phyloP scores from a whole-genome alignment of 2,797 vertebrate species.

The Fringilla coelebs region DNA sequence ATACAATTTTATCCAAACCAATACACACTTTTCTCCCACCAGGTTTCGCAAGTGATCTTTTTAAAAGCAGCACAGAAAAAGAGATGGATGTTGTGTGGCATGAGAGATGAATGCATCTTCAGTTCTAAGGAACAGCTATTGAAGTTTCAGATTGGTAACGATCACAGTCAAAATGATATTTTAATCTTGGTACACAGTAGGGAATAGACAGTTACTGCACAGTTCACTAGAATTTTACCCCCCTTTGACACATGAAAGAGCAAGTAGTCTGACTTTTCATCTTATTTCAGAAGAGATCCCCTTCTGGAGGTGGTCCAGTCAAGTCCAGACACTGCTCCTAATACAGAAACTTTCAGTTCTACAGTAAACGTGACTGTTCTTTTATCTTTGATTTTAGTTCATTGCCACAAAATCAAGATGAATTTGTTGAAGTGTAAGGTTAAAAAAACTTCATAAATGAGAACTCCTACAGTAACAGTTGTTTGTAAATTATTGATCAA shows the following conservation, averaged over 20 bases:
- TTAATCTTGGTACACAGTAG: slow-evolving; percentile 69
- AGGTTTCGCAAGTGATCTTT: slow-evolving; percentile 32
- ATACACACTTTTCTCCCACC: not conserved
- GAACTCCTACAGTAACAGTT: slow-evolving; percentile 52
- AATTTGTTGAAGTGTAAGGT: slow-evolving; percentile 63
- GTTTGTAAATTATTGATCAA: slow-evolving; percentile 65
- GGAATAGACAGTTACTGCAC: slow-evolving; percentile 69
- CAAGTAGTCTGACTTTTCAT: slow-evolving; percentile 74
- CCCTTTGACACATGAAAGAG: slow-evolving; percentile 75
- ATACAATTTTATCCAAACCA: slow-evolving; percentile 19
- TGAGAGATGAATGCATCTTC: slow-evolving; percentile 37
- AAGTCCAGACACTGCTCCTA: slow-evolving; percentile 68
- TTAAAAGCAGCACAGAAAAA: slow-evolving; percentile 28
- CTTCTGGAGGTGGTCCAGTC: slow-evolving; percentile 72
- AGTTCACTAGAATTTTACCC: slow-evolving; percentile 75
- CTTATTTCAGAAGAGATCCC: slow-evolving; percentile 70
- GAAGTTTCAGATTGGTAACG: slow-evolving; percentile 61
- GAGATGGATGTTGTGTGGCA: slow-evolving; percentile 27
- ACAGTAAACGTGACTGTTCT: slow-evolving; percentile 71
- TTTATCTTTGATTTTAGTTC: slow-evolving; percentile 72
- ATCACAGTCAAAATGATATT: slow-evolving; percentile 58
- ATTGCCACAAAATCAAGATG: slow-evolving; percentile 66
- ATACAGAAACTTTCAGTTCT: slow-evolving; percentile 72
- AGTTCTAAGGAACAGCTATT: slow-evolving; percentile 59
- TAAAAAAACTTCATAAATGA: slow-evolving; percentile 56